Base-by-base conservation (phyloP, 2,113 vertebrate species). In the Cyprinodon tularosa region DNA sequence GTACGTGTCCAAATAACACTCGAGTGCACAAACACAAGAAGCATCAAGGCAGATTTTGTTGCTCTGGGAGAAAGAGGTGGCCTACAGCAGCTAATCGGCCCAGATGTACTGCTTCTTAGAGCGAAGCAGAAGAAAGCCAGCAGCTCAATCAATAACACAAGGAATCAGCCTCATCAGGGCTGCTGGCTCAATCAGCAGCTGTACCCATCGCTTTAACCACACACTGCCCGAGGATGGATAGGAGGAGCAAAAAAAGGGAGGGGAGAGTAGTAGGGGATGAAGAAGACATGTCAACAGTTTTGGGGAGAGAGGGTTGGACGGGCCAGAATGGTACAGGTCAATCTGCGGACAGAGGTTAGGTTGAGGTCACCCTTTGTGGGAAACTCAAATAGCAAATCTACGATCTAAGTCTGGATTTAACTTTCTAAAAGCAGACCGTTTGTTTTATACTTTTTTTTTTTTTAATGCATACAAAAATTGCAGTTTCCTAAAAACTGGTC, bases 41-140 rank as follows among this genome's bases (percentile, higher is more conserved):
- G 60, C 62, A 53, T 37, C 53, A 68, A 76, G 78, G 80, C 71
- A 64, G 62, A 74, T 77, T 40, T n/a, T 84, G 68, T 86, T 71
- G 71, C 82, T 84, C 72, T 74, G 81, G 76, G 86, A 88, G 81
- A 79, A 84, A 78, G 84, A 82, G 69, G 88, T 86, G 89, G 88
- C 87, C 90, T 84, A 81, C 80, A 89, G 87, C 86, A 71, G 86
- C 87, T 92, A 90, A 88, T 92, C 90, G 91, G 87, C 86, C 83
- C 87, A 91, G 84, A 89, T 88, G 82, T 79, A 84, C 83, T 75
- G 80, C 87, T 87, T 88, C 88, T 86, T 59, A 87, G 80, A 89
- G 88, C 50, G 39, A 64, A 81, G 66, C 36, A 88, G 61, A 84
- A 84, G 80, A 90, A 89, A 90, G 87, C 81, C 86, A 80, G 80